phyloP scores from a whole-genome alignment of 1,140 invertebrate genomes.

The Phthorimaea operculella region DNA sequence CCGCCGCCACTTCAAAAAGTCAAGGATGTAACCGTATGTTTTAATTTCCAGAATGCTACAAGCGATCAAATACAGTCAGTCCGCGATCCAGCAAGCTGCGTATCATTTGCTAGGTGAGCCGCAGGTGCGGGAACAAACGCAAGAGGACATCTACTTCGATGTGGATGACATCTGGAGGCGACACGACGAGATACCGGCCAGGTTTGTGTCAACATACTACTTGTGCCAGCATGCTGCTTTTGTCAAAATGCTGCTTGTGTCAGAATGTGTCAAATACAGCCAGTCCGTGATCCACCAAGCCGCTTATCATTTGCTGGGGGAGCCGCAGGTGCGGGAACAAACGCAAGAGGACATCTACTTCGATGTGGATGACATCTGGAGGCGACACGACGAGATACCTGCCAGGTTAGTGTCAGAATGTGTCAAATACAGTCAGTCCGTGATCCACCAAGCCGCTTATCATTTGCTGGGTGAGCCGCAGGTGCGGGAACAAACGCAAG shows the following conservation, averaged over 20 bases:
- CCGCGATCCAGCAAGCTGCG: slow-evolving; percentile 77
- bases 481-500: slow-evolving; percentile 43
- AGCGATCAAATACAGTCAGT: slow-evolving; percentile 74
- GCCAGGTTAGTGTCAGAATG: slow-evolving; percentile 19
- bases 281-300: slow-evolving; percentile 79
- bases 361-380: slow-evolving; percentile 64
- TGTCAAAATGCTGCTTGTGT: too few species aligned
- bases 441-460: slow-evolving; percentile 79
- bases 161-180: slow-evolving; percentile 62
- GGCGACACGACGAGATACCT: slow-evolving; percentile 53
- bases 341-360: slow-evolving; percentile 57
- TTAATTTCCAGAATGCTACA: slow-evolving; percentile 66
- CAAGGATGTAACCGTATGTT: too few species aligned
- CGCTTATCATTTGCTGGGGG: slow-evolving; percentile 72
- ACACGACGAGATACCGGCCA: slow-evolving; percentile 53
- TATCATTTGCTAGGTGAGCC: slow-evolving; percentile 72
- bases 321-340: slow-evolving; percentile 53
- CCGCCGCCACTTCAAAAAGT: too few species aligned
- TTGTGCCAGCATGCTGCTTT: too few species aligned
- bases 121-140: slow-evolving; percentile 37
- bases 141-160: slow-evolving; percentile 61
- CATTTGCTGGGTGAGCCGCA: slow-evolving; percentile 69
- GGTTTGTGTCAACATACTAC: slow-evolving; percentile 7
- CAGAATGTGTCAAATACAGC: slow-evolving; percentile 73
- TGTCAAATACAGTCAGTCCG: slow-evolving; percentile 74